Evolutionary conservation across 1,140 invertebrate species (phyloP), one percentile per base, ranked within the genome.

Genomic region (Agraylea sexmaculata): DNA sequence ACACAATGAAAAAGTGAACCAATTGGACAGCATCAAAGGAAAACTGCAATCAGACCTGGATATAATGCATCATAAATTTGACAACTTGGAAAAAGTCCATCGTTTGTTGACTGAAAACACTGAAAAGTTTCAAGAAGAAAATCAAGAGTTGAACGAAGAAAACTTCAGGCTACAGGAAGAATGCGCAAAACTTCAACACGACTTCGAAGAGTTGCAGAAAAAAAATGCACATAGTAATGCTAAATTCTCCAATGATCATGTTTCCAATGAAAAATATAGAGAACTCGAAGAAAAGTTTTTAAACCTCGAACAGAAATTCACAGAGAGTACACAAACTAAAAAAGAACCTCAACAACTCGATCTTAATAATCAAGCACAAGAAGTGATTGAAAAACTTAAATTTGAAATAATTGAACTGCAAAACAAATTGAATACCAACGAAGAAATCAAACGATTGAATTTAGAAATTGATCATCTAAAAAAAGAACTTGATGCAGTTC

Each of bases 291-390:
- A 54, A 55, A 68, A 62, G 51, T 68, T 63, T 21, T 57, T 37
- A 45, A 53, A 56, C 36, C 53, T 64, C 36, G 68, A 57, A 54
- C 58, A 56, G 31, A 60, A 53, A 20, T 49, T 60, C 51, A 47
- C 51, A n/a, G 58, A 53, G 47, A 54, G 50, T 40, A 61, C 49
- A 32, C 59, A 43, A 56, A 61, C 56, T 57, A 60, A 58, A n/a
- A 39, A 48, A 27, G 53, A 53, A 38, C 42, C 53, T 25, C 46
- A 50, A 38, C 51, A 55, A 19, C 47, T 36, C n/a, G 68, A 73
- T 41, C 59, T 70, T 51, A 71, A 71, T 40, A n/a, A n/a, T n/a
- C n/a, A n/a, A n/a, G 69, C 68, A 16, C 68, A 71, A 54, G 55
- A 67, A 46, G 58, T 68, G 2, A 60, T 64, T 35, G 67, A 64